Conservation (phyloP, 2,113 vertebrate species). For the Maccullochella peelii region DNA sequence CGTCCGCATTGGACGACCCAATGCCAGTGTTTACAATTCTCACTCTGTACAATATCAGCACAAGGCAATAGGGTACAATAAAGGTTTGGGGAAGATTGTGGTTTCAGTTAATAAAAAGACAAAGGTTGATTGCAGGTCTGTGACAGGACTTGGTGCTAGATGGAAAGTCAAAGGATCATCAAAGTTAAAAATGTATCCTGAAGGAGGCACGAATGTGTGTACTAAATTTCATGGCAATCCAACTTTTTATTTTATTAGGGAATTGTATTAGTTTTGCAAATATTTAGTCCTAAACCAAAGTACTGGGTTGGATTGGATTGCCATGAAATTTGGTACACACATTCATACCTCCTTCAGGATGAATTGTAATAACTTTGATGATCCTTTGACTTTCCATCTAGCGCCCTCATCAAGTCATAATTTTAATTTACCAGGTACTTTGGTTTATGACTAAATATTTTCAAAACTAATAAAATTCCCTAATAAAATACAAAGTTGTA, state of each 20-base stretch:
- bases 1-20: neutral
- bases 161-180: no score
- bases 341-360: neutral
- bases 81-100: neutral
- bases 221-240: no score
- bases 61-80: neutral
- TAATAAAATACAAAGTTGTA: no score
- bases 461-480: no score
- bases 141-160: no score
- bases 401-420: no score
- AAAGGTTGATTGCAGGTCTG: neutral
- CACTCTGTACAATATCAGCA: neutral
- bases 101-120: neutral
- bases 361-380: neutral
- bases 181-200: no score
- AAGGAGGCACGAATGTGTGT: no score
- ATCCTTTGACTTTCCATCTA: neutral
- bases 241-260: no score
- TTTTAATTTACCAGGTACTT: neutral
- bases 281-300: no score
- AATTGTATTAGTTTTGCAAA: no score
- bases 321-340: neutral
- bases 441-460: neutral
- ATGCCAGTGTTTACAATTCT: neutral
- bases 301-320: no score